A percentile compares a stretch with the other conserved stretches of the same genome.
Conservation (phyloP, 2,888 invertebrate species). For the Flexamia atlantica region DNA sequence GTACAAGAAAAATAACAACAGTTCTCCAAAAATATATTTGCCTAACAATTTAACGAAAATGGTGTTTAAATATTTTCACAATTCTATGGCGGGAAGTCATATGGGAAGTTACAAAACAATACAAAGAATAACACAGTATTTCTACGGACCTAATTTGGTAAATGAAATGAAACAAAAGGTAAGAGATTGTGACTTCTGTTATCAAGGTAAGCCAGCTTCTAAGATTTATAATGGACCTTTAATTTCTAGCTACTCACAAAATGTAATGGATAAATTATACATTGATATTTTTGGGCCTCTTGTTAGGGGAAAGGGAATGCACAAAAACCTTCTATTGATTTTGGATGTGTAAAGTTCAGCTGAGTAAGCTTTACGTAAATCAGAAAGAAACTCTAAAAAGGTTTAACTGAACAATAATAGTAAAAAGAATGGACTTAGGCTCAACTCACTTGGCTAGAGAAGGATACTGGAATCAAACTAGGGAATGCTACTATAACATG, state of each 20-base stretch:
- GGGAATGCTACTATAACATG: too few species aligned
- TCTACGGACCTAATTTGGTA: background rate
- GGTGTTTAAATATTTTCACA: conserved; percentile 22
- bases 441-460: too few species aligned
- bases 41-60: background rate
- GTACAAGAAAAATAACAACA: background rate
- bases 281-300: conserved; percentile 13
- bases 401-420: too few species aligned
- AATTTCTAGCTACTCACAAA: background rate
- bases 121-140: conserved; percentile 2
- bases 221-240: conserved; percentile 22
- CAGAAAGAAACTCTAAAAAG: too few species aligned
- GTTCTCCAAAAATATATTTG: background rate
- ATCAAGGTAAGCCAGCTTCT: conserved; percentile 2
- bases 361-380: too few species aligned
- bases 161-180: background rate
- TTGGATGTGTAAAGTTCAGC: too few species aligned
- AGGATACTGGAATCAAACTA: too few species aligned
- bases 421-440: too few species aligned
- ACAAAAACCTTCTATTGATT: background rate
- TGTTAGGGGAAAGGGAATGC: background rate
- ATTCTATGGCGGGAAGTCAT: background rate
- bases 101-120: conserved; percentile 17
- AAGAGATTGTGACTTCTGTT: background rate
- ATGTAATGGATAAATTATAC: background rate